phyloP scores from a whole-genome alignment of 2,797 vertebrate species.

The Leucoraja ocellata region DNA sequence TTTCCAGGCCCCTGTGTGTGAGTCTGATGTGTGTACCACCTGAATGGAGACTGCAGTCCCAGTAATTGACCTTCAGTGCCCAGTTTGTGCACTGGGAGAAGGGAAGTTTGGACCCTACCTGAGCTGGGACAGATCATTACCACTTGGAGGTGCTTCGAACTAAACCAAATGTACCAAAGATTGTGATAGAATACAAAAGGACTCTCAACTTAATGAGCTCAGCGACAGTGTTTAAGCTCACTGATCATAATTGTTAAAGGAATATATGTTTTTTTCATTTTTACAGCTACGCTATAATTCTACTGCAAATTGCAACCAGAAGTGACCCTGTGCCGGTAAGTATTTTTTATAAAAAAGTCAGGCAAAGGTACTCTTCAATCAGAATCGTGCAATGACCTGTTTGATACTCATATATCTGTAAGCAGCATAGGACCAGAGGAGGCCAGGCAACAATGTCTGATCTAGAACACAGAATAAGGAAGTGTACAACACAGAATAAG shows the following conservation, averaged over 20 bases:
- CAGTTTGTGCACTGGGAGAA: background rate
- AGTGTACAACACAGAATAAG: too few species aligned
- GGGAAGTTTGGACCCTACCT: background rate
- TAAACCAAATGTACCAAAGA: too few species aligned
- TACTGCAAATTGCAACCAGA: constrained; percentile 73
- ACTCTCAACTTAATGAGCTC: background rate
- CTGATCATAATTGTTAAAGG: background rate
- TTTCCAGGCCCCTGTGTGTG: background rate
- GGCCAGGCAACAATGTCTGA: background rate
- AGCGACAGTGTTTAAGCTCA: too few species aligned
- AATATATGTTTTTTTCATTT: background rate
- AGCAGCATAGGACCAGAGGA: background rate
- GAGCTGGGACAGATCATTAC: background rate
- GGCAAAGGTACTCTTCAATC: background rate
- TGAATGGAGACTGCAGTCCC: background rate
- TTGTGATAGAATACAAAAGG: too few species aligned
- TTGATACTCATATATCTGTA: background rate
- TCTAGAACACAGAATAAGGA: background rate
- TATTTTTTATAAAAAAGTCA: background rate
- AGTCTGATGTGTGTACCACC: background rate
- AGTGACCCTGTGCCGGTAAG: constrained; percentile 68
- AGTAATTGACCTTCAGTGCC: background rate
- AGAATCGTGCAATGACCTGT: background rate
- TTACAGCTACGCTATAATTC: constrained; percentile 71
- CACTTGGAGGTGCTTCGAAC: background rate